Percentiles rank a stretch among this genome's conserved stretches.
phyloP scores from a whole-genome alignment of 2,888 invertebrate species.

The Drosophila fulvimacula region DNA sequence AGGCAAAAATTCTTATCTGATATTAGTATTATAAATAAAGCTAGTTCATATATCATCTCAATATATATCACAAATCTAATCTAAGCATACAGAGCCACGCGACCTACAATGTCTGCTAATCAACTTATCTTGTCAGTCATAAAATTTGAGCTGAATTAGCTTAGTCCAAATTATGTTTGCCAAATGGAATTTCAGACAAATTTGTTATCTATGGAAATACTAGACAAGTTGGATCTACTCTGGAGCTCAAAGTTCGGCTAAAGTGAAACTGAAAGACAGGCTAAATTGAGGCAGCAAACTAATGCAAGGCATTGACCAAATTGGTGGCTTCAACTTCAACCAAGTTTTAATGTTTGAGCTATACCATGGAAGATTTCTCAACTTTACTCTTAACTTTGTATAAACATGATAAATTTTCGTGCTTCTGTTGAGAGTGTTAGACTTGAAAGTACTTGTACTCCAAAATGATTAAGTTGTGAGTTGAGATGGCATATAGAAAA shows the following conservation, averaged over 20 bases:
- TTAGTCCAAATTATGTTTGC: background rate
- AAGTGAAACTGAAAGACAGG: background rate
- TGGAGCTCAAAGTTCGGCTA: background rate
- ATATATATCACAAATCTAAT: background rate
- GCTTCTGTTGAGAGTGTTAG: background rate
- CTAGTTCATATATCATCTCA: background rate
- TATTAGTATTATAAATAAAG: background rate
- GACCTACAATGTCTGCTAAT: background rate
- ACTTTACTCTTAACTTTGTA: background rate
- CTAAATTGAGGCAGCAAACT: background rate
- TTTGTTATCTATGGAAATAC: background rate
- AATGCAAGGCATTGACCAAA: background rate
- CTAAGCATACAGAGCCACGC: background rate
- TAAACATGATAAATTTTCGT: background rate
- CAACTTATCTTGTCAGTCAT: background rate
- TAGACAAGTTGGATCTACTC: constrained; percentile 1
- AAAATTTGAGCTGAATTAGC: constrained; percentile 2
- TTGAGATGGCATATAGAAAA: no score
- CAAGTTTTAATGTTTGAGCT: background rate
- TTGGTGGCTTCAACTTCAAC: background rate
- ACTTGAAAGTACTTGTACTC: background rate
- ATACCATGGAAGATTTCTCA: background rate
- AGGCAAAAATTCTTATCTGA: background rate
- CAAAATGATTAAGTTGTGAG: no score
- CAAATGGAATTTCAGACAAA: background rate